Evolutionary conservation across 2,113 vertebrate genomes (phyloP).

Genomic region (Gila orcuttii): DNA sequence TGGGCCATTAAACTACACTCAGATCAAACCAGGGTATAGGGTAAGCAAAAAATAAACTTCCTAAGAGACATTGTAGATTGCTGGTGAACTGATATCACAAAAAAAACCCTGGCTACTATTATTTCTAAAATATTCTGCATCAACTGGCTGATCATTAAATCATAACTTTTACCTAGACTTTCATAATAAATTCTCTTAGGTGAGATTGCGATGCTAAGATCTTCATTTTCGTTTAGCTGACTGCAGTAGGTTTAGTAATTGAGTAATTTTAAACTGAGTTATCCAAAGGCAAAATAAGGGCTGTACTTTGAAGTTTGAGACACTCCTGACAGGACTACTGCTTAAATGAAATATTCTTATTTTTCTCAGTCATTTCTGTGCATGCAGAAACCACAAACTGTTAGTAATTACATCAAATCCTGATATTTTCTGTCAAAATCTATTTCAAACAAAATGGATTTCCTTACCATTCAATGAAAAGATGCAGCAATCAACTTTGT

Average conservation of each 20-base stretch:
- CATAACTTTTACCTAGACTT: not conserved
- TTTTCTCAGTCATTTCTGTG: not conserved
- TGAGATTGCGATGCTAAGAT: conserved; percentile 12
- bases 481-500: not conserved
- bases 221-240: conserved; percentile 33
- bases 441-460: not conserved
- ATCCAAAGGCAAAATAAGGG: not conserved
- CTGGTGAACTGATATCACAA: not conserved
- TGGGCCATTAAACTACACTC: not conserved
- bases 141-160: not conserved
- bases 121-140: conserved; percentile 22
- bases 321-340: conserved; percentile 9
- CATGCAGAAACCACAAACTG: not conserved
- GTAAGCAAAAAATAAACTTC: not conserved
- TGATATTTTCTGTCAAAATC: not conserved
- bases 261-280: conserved; percentile 30
- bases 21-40: not conserved
- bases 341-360: not conserved
- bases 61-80: too few species aligned
- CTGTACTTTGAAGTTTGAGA: not conserved
- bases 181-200: not conserved
- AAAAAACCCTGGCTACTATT: not conserved
- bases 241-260: conserved; percentile 26
- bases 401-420: conserved; percentile 22
- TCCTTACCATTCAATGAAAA: not conserved